Conservation (phyloP, 2,888 invertebrate species). For the Myopa tessellatipennis region DNA sequence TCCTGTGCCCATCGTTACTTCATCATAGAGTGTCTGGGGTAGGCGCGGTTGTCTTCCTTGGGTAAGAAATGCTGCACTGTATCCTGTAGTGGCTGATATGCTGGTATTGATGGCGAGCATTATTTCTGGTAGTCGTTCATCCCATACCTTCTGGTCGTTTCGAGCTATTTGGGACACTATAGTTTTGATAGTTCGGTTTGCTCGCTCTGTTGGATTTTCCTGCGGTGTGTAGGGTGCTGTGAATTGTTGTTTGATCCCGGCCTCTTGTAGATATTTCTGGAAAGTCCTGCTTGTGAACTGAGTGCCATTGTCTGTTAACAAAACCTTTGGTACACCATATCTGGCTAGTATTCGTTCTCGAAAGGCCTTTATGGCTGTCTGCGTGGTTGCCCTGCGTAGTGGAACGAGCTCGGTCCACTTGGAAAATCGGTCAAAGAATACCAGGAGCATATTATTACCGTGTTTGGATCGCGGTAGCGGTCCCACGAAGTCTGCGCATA, state of each 20-base stretch:
- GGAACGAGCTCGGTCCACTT: conserved; percentile 14
- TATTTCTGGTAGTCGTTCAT: neutral
- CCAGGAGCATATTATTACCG: neutral
- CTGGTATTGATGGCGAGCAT: neutral
- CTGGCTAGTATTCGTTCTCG: neutral
- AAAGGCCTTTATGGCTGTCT: neutral
- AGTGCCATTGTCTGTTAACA: conserved; percentile 35
- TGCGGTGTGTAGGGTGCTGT: neutral
- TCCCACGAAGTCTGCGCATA: conserved; percentile 18
- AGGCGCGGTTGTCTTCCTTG: too few species aligned
- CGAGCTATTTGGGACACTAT: neutral
- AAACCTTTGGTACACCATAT: neutral
- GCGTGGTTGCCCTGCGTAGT: neutral
- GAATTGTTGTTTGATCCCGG: neutral
- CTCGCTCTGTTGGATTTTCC: neutral
- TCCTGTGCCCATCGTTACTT: too few species aligned
- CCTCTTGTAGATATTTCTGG: neutral
- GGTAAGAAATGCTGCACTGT: neutral
- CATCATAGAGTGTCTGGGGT: too few species aligned
- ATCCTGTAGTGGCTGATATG: neutral
- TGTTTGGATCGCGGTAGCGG: conserved; percentile 2
- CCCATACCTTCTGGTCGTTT: neutral
- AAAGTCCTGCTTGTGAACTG: conserved; percentile 19
- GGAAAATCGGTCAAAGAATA: neutral
- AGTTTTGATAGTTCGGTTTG: neutral